Conservation (phyloP, 2,797 vertebrate genomes). For the Mormyrus hasselquistii region DNA sequence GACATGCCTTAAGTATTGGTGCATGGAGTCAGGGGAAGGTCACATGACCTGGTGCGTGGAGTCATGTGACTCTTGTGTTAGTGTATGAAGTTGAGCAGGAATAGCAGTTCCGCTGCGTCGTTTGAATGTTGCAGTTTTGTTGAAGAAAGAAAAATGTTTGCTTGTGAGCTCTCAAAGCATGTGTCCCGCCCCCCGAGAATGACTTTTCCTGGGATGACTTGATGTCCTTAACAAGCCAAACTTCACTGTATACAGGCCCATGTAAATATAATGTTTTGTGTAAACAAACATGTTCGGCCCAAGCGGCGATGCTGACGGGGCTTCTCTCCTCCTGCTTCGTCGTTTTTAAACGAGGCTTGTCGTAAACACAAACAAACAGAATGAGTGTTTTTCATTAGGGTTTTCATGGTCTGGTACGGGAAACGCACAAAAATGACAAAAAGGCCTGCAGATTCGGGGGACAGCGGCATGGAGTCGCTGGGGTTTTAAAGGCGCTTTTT, state of each 20-base stretch:
- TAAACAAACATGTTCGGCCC: slow-evolving; percentile 9
- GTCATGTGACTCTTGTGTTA: neutral
- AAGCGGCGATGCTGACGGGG: neutral
- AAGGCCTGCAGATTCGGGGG: slow-evolving; percentile 21
- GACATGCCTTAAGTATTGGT: neutral
- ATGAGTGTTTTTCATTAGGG: slow-evolving; percentile 13
- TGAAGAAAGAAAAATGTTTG: neutral
- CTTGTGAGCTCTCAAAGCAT: neutral
- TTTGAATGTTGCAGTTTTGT: neutral
- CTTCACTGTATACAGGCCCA: slow-evolving; percentile 16
- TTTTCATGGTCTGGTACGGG: neutral
- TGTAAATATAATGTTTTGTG: slow-evolving; percentile 12
- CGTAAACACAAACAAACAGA: slow-evolving; percentile 40
- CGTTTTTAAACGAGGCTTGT: slow-evolving; percentile 19
- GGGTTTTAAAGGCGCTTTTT: slow-evolving; percentile 11
- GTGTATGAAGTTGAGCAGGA: neutral
- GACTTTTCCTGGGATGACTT: neutral
- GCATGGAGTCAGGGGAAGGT: neutral
- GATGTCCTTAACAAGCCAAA: neutral
- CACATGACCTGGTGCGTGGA: no score
- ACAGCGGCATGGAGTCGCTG: neutral
- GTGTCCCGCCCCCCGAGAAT: neutral
- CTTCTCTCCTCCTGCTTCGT: slow-evolving; percentile 7
- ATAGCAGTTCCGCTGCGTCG: neutral
- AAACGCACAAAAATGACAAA: neutral